phyloP scores from a whole-genome alignment of 2,797 vertebrate genomes.

The Halcyon badia region DNA sequence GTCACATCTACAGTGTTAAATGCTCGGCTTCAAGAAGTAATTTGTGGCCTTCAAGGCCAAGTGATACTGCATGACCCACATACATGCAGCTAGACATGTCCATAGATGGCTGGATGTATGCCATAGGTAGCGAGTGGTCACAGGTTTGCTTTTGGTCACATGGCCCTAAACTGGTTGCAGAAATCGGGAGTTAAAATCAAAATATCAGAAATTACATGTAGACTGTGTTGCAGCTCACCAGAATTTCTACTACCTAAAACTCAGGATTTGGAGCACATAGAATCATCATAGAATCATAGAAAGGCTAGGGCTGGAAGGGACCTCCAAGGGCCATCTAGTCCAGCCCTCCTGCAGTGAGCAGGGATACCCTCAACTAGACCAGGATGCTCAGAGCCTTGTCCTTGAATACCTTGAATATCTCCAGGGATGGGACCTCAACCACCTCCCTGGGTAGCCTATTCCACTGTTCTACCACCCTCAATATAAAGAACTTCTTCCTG shows the following conservation, averaged over 20 bases:
- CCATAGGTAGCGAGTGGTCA: accelerated
- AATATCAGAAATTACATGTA: background rate
- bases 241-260: background rate
- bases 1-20: background rate
- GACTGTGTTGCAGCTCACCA: background rate
- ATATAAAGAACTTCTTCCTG: too few species aligned
- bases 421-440: too few species aligned
- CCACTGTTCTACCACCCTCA: too few species aligned
- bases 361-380: too few species aligned
- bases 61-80: background rate
- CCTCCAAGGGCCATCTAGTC: too few species aligned
- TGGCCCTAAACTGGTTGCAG: background rate
- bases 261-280: background rate
- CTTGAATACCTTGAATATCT: too few species aligned
- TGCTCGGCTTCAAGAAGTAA: background rate
- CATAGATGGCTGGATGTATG: background rate
- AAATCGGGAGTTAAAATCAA: background rate
- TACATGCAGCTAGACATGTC: accelerated
- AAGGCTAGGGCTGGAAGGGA: too few species aligned
- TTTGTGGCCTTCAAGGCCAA: background rate
- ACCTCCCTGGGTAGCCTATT: too few species aligned
- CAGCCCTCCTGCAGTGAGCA: too few species aligned
- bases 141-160: background rate
- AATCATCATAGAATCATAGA: too few species aligned
- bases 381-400: too few species aligned